Evolutionary conservation across 2,113 vertebrate genomes (phyloP), one percentile per base, ranked within the genome.

Genomic region (Ploceus nigricollis): DNA sequence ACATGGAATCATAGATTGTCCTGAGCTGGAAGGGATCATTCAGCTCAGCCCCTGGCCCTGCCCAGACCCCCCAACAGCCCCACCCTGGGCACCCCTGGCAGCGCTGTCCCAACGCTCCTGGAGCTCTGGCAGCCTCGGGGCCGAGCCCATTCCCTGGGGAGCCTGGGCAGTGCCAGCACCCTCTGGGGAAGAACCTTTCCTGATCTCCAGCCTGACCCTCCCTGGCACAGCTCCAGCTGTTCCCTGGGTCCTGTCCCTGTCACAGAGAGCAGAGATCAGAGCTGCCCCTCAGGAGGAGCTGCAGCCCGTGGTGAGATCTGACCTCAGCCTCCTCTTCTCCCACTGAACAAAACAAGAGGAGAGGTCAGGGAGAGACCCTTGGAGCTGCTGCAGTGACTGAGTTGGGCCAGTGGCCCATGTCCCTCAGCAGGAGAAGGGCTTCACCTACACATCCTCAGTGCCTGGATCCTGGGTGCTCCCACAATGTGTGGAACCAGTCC

Each of bases 121-220:
- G 33, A 82, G 77, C 69, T 82, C 69, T 60, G 78, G 69, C 69
- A 82, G 68, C 44, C 77, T 81, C 24, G 11, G 44, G 77, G 69
- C 53, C 0, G 51, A 4, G 51, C 2, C 77, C 77, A 58, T 73
- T 50, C n/a, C 53, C 53, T 75, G 87, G 77, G 69, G 33, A 82
- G 69, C 69, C 86, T 45, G 87, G 23, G 40, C 60, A 89, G 23
- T 60, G 87, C 87, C 69, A 66, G 37, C 45, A 51, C 69, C n/a
- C 44, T 24, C 24, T 60, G 61, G 78, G 57, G 39, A 25, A 31
- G 23, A 53, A 3, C 24, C n/a, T 75, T 53, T 6, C 10, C 53
- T 75, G 11, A 47, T 1, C 0, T 13, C 78, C 70, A n/a, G 0
- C 20, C 61, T 53, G 0, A 47, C 0, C 33, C 10, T 4, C 3